Base-by-base conservation (phyloP, 2,888 invertebrate genomes). In the Tachina fera region DNA sequence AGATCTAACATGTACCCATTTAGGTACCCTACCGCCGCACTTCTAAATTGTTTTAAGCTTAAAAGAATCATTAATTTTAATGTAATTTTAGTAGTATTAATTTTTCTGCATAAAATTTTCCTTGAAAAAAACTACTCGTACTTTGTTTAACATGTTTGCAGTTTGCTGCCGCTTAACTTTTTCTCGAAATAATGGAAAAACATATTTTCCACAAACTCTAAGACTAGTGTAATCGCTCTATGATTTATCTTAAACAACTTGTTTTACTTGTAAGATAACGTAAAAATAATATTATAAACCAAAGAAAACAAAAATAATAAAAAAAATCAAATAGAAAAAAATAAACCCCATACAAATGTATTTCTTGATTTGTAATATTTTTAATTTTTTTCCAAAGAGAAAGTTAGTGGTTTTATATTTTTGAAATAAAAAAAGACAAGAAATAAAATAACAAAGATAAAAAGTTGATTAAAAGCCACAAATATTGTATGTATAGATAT, bases 171-270 rank as follows among this genome's bases (percentile, higher is more conserved):
- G 14, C 11, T 43, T 70, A 8, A 31, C 9, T 47, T 45, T 56
- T 39, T 14, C 9, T 39, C 3, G 9, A 51, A 61, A 51, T 31
- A 43, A 16, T 68, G 43, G 43, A 51, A 49, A 72, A 31, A 31
- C 31, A 31, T 3, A 14, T 58, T 58, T 58, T 67, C 14, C 13
- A 65, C 41, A 41, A 80, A 43, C 19, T 82, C 65, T 65, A 60
- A 74, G 56, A 67, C 51, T 61, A 51, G 41, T 31, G 31, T 39
- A 53, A 47, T 61, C 13, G 45, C 61, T 71, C 72, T 78, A 75
- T 78, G 82, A 85, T 85, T 85, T 85, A 85, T 85, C 85, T 78
- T 60, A 82, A 74, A 78, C 65, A 78, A 85, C 82, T 78, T 74
- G 85, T 82, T 85, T 75, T 68, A 63, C 84, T 74, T 71, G 77